Conservation (phyloP, 2,888 invertebrate species). For the Ectropis crepuscularia region DNA sequence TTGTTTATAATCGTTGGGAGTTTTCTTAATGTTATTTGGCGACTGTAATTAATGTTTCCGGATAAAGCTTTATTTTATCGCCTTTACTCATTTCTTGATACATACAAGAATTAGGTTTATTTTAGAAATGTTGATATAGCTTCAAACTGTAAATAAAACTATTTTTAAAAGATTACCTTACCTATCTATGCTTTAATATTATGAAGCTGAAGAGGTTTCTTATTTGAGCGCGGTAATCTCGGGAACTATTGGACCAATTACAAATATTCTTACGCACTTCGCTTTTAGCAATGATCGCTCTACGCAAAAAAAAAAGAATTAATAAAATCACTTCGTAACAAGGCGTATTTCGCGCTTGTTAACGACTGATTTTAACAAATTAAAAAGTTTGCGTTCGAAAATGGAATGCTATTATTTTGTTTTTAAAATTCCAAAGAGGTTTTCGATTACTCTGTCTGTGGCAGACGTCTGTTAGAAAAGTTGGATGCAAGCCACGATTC, state of each 20-base stretch:
- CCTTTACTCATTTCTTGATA: background rate
- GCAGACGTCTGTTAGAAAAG: conserved; percentile 17
- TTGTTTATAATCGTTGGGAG: background rate
- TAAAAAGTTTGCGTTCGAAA: conserved; percentile 21
- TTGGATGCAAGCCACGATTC: conserved; percentile 4
- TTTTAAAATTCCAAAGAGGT: conserved; percentile 16
- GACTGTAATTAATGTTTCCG: conserved; percentile 3
- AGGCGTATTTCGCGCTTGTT: background rate
- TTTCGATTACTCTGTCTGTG: conserved; percentile 13
- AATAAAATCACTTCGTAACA: too few relatives aligned
- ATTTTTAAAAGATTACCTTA: too few relatives aligned
- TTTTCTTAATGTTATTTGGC: conserved; percentile 6
- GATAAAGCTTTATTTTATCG: conserved; percentile 5
- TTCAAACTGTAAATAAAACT: too few relatives aligned
- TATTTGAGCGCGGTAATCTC: too few relatives aligned
- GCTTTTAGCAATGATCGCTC: too few relatives aligned
- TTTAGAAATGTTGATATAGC: too few relatives aligned
- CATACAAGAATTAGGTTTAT: too few relatives aligned
- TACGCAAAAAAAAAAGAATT: too few relatives aligned
- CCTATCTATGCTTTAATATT: too few relatives aligned
- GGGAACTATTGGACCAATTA: too few relatives aligned
- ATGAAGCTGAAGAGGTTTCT: too few relatives aligned
- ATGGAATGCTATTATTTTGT: conserved; percentile 15
- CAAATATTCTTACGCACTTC: too few relatives aligned
- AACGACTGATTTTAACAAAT: conserved; percentile 2